Conservation (phyloP, 2,113 vertebrate species). For the Nibea coibor region DNA sequence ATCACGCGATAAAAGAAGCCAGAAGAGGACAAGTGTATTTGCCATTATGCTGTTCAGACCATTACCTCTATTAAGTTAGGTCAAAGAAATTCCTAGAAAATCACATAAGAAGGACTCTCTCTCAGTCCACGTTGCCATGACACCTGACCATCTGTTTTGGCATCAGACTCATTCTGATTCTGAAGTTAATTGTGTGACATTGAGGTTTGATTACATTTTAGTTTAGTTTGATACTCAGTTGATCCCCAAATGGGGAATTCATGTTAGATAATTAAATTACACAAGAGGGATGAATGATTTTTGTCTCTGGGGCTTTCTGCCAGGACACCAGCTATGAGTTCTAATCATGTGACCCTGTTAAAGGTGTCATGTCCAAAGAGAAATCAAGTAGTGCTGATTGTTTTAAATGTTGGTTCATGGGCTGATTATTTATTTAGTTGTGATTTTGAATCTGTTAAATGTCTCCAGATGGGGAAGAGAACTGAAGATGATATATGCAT, state of each 20-base stretch:
- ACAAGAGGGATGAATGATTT: not conserved
- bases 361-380: not conserved
- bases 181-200: not conserved
- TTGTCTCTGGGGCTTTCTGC: not conserved
- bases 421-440: not conserved
- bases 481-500: no score
- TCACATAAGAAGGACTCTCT: not conserved
- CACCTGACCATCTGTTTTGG: not conserved
- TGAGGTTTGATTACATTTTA: constrained; percentile 8
- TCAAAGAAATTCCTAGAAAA: not conserved
- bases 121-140: not conserved
- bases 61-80: not conserved
- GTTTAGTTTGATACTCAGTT: constrained; percentile 11
- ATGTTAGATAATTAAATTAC: constrained; percentile 1
- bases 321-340: not conserved
- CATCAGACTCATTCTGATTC: not conserved
- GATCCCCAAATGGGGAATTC: constrained; percentile 1
- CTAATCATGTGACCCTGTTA: not conserved
- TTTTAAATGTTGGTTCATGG: not conserved
- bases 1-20: not conserved
- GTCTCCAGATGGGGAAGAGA: not conserved
- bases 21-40: not conserved
- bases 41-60: not conserved
- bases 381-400: not conserved
- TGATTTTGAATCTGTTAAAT: not conserved